Conservation (phyloP, 2,888 invertebrate species). For the Apotomis turbidana region DNA sequence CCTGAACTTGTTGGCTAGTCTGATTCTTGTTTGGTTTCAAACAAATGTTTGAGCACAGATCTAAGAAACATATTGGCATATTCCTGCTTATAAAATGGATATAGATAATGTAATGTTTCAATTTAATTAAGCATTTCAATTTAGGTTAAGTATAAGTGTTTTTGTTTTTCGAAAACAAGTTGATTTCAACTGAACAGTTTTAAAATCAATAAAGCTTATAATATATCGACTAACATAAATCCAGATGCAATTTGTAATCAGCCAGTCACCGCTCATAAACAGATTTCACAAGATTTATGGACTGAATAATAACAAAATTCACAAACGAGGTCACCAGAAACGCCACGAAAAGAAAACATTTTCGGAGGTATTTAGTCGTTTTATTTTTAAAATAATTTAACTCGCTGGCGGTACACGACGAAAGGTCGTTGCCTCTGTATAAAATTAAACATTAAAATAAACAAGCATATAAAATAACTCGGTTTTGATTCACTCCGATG, state of each 20-base stretch:
- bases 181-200: too few species aligned
- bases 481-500: constrained; percentile 69
- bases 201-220: background rate
- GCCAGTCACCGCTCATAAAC: constrained; percentile 31
- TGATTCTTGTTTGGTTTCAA: too few species aligned
- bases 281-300: constrained; percentile 36
- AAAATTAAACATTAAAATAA: constrained; percentile 81
- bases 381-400: constrained; percentile 51
- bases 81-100: too few species aligned
- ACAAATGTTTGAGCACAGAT: too few species aligned
- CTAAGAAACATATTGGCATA: too few species aligned
- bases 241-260: constrained; percentile 24
- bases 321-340: constrained; percentile 39
- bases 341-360: constrained; percentile 45
- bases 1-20: too few species aligned
- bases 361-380: constrained; percentile 46
- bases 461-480: constrained; percentile 76
- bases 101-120: too few species aligned
- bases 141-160: too few species aligned
- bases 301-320: constrained; percentile 24
- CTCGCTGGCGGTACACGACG: constrained; percentile 44
- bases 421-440: constrained; percentile 75
- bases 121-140: too few species aligned
- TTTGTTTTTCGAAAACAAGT: too few species aligned
- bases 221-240: constrained; percentile 16